Percentiles rank a stretch among this genome's conserved stretches.
These are phyloP conservation scores for Otocyon megalotis DNA, from an alignment of 2,113 vertebrate genomes.

Conservation along the genomic window DNA sequence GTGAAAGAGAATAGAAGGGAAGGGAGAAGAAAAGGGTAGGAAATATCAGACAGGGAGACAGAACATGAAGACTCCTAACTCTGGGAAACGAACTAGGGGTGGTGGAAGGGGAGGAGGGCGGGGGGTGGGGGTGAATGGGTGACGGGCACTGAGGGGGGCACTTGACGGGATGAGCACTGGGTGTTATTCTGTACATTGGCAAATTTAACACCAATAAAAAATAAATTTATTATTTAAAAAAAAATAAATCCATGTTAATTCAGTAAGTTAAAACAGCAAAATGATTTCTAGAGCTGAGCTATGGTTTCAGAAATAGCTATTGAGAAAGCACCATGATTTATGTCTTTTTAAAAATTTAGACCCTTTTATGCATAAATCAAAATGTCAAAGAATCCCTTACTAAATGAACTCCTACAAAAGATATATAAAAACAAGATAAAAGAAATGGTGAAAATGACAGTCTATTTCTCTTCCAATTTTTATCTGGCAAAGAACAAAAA, in stretches of 20 bases:
- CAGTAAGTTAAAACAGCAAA: constrained; percentile 34
- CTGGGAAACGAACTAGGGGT: too few relatives aligned
- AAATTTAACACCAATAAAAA: too few relatives aligned
- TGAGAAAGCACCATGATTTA: constrained; percentile 33
- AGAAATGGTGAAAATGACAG: not conserved
- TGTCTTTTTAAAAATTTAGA: not conserved
- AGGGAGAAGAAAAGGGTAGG: too few relatives aligned
- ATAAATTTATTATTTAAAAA: too few relatives aligned
- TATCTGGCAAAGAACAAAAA: constrained; percentile 28
- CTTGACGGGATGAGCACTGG: too few relatives aligned
- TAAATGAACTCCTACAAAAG: constrained; percentile 18
- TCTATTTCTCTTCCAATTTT: constrained; percentile 4
- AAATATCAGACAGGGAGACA: too few relatives aligned
- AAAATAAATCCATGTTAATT: not conserved
- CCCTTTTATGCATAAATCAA: constrained; percentile 1
- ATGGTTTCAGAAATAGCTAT: constrained; percentile 16
- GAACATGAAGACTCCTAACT: too few relatives aligned
- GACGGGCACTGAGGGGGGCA: too few relatives aligned
- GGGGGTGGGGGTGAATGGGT: too few relatives aligned
- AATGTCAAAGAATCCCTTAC: not conserved
- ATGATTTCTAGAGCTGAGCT: not conserved
- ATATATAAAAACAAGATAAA: not conserved
- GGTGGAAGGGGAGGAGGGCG: too few relatives aligned
- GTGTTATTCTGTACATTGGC: too few relatives aligned
- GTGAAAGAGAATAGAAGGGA: too few relatives aligned